Base-by-base conservation (phyloP, 2,888 invertebrate species). In the Macrophya annulata region DNA sequence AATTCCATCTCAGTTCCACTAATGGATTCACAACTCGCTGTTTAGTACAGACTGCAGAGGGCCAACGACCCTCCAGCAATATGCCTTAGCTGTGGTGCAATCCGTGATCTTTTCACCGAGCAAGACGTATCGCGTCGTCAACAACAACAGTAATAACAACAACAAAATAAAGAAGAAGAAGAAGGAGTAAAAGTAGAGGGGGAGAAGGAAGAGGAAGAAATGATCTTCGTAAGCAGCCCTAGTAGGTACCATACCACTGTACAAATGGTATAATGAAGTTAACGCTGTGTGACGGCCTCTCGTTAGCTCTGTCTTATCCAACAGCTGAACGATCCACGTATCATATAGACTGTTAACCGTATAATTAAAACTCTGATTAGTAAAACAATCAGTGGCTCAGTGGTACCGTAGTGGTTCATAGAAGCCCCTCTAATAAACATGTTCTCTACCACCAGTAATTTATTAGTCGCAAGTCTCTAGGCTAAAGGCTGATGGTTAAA, bases 301-400 rank as follows among this genome's bases (percentile, higher is more conserved):
- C 45, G 83, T 83, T 83, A 83, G 37, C 68, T 68, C 25, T 12
- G 68, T 48, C 65, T 45, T 51, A 68, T 71, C 83, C 81, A 65
- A 81, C 59, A 62, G 37, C n/a, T 40, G 43, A 81, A 62, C 59
- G 65, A 68, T 83, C 51, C 83, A 83, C 43, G 68, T 68, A 62
- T 83, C 68, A 68, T 68, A 48, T 10, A 48, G 31, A 37, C 68
- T 21, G 55, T 71, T 45, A 65, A 71, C 68, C 71, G 62, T 72
- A 83, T 86, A 86, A 87, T 86, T 86, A 87, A 86, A 86, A 85
- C 77, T 85, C 82, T 83, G 86, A 87, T 86, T 81, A 85, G 83
- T 81, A 79, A 85, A 87, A 87, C 85, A 86, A 85, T 86, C 85
- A 84, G 65, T 74, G 68, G 68, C 62, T 81, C 21, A 43, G n/a